These are phyloP conservation scores for Malurus elegans DNA, from an alignment of 2,113 vertebrate genomes.

Conservation along the genomic window DNA sequence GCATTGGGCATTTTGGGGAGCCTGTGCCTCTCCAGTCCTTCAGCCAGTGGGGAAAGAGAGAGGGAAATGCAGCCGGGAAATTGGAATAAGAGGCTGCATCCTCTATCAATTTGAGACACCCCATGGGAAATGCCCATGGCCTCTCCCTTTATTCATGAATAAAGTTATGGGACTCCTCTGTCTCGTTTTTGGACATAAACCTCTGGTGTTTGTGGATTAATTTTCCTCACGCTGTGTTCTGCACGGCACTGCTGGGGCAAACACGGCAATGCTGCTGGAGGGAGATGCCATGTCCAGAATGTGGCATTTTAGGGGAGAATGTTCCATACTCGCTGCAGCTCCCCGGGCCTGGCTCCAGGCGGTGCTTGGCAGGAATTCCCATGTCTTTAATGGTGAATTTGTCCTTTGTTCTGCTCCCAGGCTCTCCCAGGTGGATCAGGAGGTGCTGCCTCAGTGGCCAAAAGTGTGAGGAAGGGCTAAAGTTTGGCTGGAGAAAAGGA, in stretches of 20 bases:
- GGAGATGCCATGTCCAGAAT: rapidly evolving
- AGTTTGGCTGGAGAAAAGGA: not conserved
- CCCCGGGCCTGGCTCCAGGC: not conserved
- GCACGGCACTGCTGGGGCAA: not conserved
- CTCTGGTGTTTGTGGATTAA: too few relatives aligned
- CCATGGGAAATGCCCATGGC: too few relatives aligned
- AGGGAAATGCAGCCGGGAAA: too few relatives aligned
- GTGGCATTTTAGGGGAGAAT: rapidly evolving
- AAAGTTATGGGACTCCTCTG: too few relatives aligned
- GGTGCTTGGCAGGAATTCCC: rapidly evolving
- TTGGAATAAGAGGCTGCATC: too few relatives aligned
- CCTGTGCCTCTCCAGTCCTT: too few relatives aligned
- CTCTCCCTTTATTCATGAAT: too few relatives aligned
- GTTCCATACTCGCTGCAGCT: not conserved
- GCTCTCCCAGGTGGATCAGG: not conserved
- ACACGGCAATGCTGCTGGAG: rapidly evolving
- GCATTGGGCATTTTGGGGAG: too few relatives aligned
- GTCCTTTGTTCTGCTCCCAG: not conserved
- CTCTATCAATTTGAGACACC: too few relatives aligned
- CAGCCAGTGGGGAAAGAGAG: too few relatives aligned
- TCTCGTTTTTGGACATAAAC: too few relatives aligned
- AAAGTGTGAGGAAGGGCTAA: not conserved
- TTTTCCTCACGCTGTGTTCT: too few relatives aligned
- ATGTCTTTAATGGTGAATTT: not conserved
- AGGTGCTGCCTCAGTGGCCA: not conserved